Evolutionary conservation across 2,113 vertebrate species (phyloP).

Genomic region (Coptodon rendalli): DNA sequence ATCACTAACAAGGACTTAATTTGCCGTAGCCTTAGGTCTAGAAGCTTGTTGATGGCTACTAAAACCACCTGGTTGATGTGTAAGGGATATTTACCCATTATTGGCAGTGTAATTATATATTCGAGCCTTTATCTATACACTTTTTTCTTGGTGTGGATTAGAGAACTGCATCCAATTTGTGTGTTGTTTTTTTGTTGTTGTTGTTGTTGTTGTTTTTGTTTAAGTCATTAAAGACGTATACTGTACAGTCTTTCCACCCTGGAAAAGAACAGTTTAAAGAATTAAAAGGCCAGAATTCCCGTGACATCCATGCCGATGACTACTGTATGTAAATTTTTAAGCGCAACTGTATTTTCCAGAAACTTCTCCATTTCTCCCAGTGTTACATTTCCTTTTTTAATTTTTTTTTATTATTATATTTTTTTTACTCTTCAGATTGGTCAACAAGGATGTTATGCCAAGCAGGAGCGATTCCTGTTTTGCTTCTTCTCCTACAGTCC

Average conservation of each 20-base stretch:
- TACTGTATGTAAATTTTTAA: accelerated
- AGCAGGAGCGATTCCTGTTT: constrained; percentile 73
- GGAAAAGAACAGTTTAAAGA: background rate
- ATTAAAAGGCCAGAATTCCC: background rate
- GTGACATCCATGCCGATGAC: background rate
- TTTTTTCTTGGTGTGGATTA: background rate
- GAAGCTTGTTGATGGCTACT: background rate
- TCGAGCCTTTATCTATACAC: background rate
- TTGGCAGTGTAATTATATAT: background rate
- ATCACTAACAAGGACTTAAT: background rate
- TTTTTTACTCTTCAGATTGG: constrained; percentile 50
- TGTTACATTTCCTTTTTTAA: background rate
- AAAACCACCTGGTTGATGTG: background rate
- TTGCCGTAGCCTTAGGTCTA: accelerated
- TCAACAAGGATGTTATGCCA: constrained; percentile 67
- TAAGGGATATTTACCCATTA: background rate
- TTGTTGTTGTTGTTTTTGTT: accelerated
- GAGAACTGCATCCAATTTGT: background rate
- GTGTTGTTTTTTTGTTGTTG: background rate
- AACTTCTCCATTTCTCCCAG: background rate
- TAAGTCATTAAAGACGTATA: background rate
- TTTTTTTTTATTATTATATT: background rate
- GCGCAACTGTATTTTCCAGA: background rate
- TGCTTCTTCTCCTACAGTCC: constrained; percentile 74
- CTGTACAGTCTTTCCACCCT: background rate